These are phyloP conservation scores for Gambusia affinis DNA, from an alignment of 2,113 vertebrate species.

Conservation along the genomic window DNA sequence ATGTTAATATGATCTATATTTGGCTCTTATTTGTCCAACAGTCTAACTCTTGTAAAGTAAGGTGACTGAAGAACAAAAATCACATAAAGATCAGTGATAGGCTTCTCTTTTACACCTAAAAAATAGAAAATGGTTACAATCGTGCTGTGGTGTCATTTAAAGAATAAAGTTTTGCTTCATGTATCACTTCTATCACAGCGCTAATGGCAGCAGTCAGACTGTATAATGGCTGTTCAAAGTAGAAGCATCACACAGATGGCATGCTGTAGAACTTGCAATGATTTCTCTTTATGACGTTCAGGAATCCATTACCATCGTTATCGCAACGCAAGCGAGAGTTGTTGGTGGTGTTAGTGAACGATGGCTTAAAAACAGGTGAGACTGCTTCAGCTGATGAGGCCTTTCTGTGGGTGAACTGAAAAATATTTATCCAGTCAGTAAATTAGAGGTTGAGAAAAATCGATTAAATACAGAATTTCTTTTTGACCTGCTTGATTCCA, in stretches of 20 bases:
- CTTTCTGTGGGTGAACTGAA: constrained; percentile 10
- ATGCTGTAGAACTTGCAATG: constrained; percentile 52
- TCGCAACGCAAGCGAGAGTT: constrained; percentile 20
- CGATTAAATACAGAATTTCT: background rate
- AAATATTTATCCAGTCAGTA: constrained; percentile 10
- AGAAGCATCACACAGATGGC: constrained; percentile 61
- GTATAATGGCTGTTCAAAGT: constrained; percentile 37
- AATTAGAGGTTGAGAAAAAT: constrained; percentile 16
- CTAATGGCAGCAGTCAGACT: constrained; percentile 15
- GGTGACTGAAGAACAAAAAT: constrained; percentile 11
- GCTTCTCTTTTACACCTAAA: constrained; percentile 24
- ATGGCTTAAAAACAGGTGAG: constrained; percentile 44
- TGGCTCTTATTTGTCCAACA: constrained; percentile 3
- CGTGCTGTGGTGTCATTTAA: constrained; percentile 7
- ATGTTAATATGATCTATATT: no score
- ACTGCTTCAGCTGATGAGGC: constrained; percentile 18
- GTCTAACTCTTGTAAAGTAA: constrained; percentile 38
- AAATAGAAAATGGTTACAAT: constrained; percentile 28
- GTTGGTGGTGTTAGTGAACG: constrained; percentile 55
- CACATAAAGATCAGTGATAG: constrained; percentile 28
- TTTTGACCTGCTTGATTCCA: background rate
- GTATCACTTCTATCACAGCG: constrained; percentile 34
- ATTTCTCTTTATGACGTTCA: constrained; percentile 53
- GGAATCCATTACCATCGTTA: constrained; percentile 20
- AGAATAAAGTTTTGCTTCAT: constrained; percentile 30